Base-by-base conservation (phyloP, 2,888 invertebrate species). In the Heterodera filipjevi region DNA sequence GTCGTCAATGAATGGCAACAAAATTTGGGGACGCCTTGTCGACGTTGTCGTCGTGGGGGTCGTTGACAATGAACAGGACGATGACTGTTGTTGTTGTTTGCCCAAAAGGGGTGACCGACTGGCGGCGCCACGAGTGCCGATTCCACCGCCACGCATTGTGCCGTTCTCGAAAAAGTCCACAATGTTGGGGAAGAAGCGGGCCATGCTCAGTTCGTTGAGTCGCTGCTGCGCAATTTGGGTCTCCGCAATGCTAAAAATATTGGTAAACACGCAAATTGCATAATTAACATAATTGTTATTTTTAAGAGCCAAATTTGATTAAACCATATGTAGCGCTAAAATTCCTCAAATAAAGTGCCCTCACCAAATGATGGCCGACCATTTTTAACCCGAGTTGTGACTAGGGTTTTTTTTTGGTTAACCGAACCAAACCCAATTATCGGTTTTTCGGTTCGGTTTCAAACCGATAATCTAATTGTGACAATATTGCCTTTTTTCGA, bases 1-100 rank as follows among this genome's bases (percentile, higher is more conserved):
- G 30, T 79, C 80, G 44, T 75, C 77, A 49, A 80, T 71, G 59
- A 80, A 80, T 8, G 80, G 80, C 59, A 80, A 30, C 30, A 76
- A 14, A 33, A 80, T 30, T 75, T 59, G 71, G 14, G 77, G 77
- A 16, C 59, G 33, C 3, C 27, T 32, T 19, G 46, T 12, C 46
- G 46, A 27, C 44, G 35, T 30, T n/a, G 16, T 12, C 39, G 39
- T 39, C 39, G 39, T 39, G 0, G 39, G 8, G 6, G 39, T 39
- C 39, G 39, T 10, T 39, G 39, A 39, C 6, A 12, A 39, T 39
- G 39, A 49, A 12, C 14, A 10, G 46, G 71, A 5, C 14, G 46
- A 14, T n/a, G 39, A 14, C 35, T 19, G 35, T n/a, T 71, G n/a
- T 71, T 19, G 19, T n/a, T 71, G n/a, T 71, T 71, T 30, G 39